phyloP scores from a whole-genome alignment of 2,888 invertebrate genomes.

The Macropis europaea region DNA sequence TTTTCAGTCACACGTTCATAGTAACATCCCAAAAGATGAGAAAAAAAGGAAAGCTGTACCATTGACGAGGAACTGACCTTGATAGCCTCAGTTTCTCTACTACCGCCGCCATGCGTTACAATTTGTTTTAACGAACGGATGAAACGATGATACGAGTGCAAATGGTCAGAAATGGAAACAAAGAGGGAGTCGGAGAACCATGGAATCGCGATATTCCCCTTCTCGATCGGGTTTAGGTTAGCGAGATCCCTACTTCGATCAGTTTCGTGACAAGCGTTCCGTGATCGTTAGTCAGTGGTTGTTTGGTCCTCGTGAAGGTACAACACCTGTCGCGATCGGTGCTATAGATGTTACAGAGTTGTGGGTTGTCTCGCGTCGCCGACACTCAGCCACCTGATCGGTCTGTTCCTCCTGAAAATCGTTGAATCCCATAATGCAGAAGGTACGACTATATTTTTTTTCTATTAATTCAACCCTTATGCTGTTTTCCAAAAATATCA shows the following conservation, averaged over 20 bases:
- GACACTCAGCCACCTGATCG: slow-evolving; percentile 20
- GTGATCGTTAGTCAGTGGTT: slow-evolving; percentile 40
- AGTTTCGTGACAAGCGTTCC: slow-evolving; percentile 33
- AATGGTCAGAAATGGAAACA: neutral
- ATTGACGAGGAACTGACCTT: no score
- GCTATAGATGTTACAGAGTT: slow-evolving; percentile 36
- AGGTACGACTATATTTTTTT: neutral
- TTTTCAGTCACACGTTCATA: no score
- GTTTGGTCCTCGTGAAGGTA: slow-evolving; percentile 39
- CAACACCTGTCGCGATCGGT: slow-evolving; percentile 13
- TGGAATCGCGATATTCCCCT: slow-evolving; percentile 30
- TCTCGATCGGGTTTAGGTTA: slow-evolving; percentile 38
- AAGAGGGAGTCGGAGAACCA: neutral
- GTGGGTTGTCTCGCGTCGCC: slow-evolving; percentile 1
- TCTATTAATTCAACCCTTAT: no score
- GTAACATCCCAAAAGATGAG: no score
- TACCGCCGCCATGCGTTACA: no score
- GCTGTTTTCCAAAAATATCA: no score
- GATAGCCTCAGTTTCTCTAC: no score
- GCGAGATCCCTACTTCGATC: slow-evolving; percentile 43
- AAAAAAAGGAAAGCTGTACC: no score
- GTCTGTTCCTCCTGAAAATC: no score
- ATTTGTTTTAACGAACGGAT: neutral
- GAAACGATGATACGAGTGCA: neutral
- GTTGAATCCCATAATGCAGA: neutral